A percentile compares a stretch with the other conserved stretches of the same genome.
Conservation (phyloP, 2,797 vertebrate genomes). For the Mergus octosetaceus region DNA sequence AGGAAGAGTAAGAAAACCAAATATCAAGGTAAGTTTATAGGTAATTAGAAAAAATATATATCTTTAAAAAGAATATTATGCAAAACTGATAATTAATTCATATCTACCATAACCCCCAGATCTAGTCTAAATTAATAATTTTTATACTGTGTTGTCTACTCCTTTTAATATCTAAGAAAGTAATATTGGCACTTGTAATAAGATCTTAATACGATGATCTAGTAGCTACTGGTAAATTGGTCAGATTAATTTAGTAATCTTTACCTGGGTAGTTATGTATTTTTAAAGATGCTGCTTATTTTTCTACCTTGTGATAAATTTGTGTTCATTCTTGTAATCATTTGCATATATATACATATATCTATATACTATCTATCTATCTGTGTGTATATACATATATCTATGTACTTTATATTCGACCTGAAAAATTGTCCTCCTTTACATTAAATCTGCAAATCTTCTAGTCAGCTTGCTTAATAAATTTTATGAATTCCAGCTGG, state of each 20-base stretch:
- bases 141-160: not conserved
- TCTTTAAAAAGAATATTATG: not conserved
- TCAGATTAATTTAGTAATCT: not conserved
- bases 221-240: not conserved
- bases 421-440: not conserved
- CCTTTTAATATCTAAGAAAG: not conserved
- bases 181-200: not conserved
- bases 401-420: not conserved
- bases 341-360: not conserved
- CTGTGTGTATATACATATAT: too few species aligned
- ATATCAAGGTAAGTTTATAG: not conserved
- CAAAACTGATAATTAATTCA: not conserved
- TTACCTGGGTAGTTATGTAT: not conserved
- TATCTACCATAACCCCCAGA: not conserved
- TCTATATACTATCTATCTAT: too few species aligned
- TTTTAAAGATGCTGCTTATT: not conserved
- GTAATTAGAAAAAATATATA: not conserved
- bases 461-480: not conserved
- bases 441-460: not conserved
- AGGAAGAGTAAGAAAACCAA: not conserved
- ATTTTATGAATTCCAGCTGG: not conserved
- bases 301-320: not conserved
- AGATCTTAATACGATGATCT: not conserved
- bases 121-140: not conserved
- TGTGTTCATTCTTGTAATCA: not conserved